Base-by-base conservation (phyloP, 37 sponge, comb jelly and placozoan genomes). In the Ephydatia muelleri region DNA sequence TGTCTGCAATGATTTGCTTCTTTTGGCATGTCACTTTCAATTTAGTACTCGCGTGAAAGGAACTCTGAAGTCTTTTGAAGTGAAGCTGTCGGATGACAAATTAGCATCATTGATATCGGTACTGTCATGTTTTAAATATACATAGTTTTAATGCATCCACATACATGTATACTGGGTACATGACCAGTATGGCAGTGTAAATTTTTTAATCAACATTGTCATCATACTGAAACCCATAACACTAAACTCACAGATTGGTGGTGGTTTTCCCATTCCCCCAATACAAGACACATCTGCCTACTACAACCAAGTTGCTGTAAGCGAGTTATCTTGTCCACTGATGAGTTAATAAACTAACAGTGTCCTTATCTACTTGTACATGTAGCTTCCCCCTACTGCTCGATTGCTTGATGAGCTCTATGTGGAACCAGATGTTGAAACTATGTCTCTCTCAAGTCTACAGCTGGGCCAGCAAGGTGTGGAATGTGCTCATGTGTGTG, bases 251-350 rank as follows among this genome's bases (percentile, higher is more conserved):
- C 14, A 68, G 84, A 57, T 57, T 16, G 57, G 57, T 19, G 16
- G 9, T 14, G 57, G 57, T 72, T 70, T 84, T 16, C 93, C 93
- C 68, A 64, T 82, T 26, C 93, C 93, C 12, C 73, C 93, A 0
- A 83, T 93, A 29, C 72, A 31, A 35, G 83, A 89, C 65, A 75
- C 57, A 31, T 80, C 77, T 0, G 49, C 76, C 12, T 70, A 79
- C 47, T 89, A 89, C 48, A 67, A 86, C 34, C 71, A 88, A 21
- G 67, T 92, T 36, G 89, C 93, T 6, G 93, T 92, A 73, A 84
- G 88, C 49, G 9, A 38, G 12, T 29, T 71, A 36, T 28, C 30
- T 5, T 9, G 32, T 28, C 12, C 12, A 21, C 16, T 57, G 1
- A 57, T 57, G 57, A 13, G 1, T 57, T 57, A 57, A 57, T 57